Evolutionary conservation across 2,113 vertebrate species (phyloP), one percentile per base, ranked within the genome.

Genomic region (Tupaia chinensis): DNA sequence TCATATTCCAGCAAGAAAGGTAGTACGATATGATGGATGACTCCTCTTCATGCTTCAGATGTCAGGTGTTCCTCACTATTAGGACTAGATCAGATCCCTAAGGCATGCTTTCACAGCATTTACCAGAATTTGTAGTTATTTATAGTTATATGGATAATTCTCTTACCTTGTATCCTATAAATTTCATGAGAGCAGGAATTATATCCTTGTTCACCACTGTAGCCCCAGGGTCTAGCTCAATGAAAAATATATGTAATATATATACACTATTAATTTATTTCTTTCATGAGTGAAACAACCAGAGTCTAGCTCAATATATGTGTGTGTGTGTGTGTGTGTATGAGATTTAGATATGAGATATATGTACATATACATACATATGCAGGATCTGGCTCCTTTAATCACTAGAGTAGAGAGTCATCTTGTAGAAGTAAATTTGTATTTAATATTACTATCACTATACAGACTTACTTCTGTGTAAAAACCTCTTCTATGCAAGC

Each of bases 21-120:
- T 27, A 56, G 76, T 1, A 10, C 5, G 23, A 53, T 1, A 0
- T 7, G 74, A 60, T 7, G n/a, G n/a, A 25, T 25, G 20, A 32
- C 1, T 29, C 13, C 34, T 9, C 0, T 27, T 34, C 27, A 22
- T 0, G 7, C 9, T 9, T 65, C 72, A 80, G 56, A 15, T 23
- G 53, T 85, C 92, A 87, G 65, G 54, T 53, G 29, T 9, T 79
- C 65, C 78, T 70, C 15, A 5, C 23, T n/a, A 9, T 25, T 8
- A 20, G 79, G n/a, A 74, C 89, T 32, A 58, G 73, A 66, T 65
- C 29, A 5, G 23, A 54, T 4, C 60, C 70, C 70, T 10, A 16
- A 53, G 1, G 17, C 34, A 10, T 6, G 14, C 15, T 54, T 44
- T 86, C 78, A 6, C 4, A 13, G 74, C 16, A 5, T 16, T 69